Percentiles rank a stretch among this genome's conserved stretches.
These are phyloP conservation scores for Macroramphosus scolopax DNA, from an alignment of 2,797 vertebrate species.

Conservation along the genomic window DNA sequence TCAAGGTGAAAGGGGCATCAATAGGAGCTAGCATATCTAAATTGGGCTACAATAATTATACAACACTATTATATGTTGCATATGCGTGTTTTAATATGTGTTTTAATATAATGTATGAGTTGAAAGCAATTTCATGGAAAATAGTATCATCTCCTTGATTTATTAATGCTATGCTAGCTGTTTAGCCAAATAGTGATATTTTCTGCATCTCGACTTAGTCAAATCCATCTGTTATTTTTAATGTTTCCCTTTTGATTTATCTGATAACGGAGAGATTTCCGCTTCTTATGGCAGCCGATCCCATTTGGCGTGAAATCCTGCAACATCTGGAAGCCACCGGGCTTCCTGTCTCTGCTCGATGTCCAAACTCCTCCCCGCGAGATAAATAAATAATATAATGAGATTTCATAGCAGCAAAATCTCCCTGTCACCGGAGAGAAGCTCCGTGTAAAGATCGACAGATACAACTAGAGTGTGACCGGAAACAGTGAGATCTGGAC, in stretches of 20 bases:
- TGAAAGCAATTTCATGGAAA: no score
- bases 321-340: constrained; percentile 51
- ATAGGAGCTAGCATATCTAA: no score
- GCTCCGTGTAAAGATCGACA: constrained; percentile 8
- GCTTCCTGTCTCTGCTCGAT: constrained; percentile 23
- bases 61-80: no score
- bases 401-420: constrained; percentile 34
- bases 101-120: no score
- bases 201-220: no score
- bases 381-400: constrained; percentile 31
- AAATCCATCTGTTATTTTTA: no score
- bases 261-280: constrained; percentile 14
- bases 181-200: no score
- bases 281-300: constrained; percentile 19
- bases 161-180: no score
- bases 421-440: constrained; percentile 22
- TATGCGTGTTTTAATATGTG: no score
- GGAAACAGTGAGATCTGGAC: not conserved
- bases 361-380: constrained; percentile 5
- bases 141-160: no score
- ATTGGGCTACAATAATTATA: no score
- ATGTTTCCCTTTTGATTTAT: not conserved
- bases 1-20: no score
- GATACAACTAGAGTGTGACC: not conserved
- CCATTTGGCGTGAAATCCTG: constrained; percentile 36